These are phyloP conservation scores for Agrotis segetum DNA, from an alignment of 2,888 invertebrate genomes.

Conservation along the genomic window DNA sequence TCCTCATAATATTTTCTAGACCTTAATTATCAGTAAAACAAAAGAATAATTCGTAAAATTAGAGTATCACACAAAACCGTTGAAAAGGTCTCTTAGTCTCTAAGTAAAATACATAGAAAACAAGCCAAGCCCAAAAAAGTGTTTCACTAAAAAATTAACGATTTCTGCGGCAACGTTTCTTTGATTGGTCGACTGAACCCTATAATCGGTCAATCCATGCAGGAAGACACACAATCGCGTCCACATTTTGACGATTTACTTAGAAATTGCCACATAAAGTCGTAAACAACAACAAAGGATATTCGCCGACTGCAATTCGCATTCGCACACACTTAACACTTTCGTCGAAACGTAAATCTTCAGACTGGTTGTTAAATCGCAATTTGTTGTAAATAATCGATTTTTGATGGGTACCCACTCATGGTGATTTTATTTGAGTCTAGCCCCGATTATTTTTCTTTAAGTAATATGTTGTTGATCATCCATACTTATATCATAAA, in stretches of 20 bases:
- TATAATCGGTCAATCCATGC: not conserved
- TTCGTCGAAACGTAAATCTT: conserved; percentile 42
- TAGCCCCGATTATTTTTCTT: conserved; percentile 56
- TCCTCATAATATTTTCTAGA: too few species aligned
- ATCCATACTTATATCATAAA: not conserved
- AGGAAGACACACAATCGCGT: conserved; percentile 12
- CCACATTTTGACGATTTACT: conserved; percentile 33
- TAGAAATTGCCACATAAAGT: conserved; percentile 43
- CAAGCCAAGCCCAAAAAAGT: too few species aligned
- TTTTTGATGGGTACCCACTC: conserved; percentile 82
- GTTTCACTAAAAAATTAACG: too few species aligned
- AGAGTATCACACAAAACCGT: too few species aligned
- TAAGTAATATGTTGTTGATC: conserved; percentile 58
- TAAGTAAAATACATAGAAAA: too few species aligned
- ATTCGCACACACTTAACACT: conserved; percentile 45
- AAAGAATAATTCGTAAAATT: too few species aligned
- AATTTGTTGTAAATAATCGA: conserved; percentile 86
- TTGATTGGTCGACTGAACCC: not conserved
- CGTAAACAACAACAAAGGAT: conserved; percentile 51
- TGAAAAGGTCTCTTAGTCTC: too few species aligned
- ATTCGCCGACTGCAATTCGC: conserved; percentile 35
- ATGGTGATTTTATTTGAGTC: conserved; percentile 44
- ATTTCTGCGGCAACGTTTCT: not conserved
- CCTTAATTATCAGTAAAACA: too few species aligned
- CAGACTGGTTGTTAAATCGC: conserved; percentile 80